A percentile compares a stretch with the other conserved stretches of the same genome.
Evolutionary conservation across 2,797 vertebrate genomes (phyloP).

Genomic region (Meriones psammophilus): DNA sequence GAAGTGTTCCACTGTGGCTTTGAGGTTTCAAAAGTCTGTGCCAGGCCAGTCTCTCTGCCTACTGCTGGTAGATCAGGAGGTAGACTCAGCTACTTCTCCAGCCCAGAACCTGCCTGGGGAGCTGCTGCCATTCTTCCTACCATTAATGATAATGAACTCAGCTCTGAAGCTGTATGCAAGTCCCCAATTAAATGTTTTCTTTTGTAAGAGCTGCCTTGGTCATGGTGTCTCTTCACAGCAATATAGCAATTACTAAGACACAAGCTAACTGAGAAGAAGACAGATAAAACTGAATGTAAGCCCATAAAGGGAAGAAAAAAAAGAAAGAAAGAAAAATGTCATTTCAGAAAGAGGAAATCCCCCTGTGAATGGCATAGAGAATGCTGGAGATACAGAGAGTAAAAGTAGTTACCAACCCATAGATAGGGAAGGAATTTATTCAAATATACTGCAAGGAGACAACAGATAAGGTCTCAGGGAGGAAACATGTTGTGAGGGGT

Average conservation of each 20-base stretch:
- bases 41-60: not conserved
- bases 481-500: not conserved
- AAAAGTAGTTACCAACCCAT: not conserved
- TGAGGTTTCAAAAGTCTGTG: not conserved
- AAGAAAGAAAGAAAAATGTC: not conserved
- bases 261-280: not conserved
- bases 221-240: not conserved
- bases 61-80: not conserved
- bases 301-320: not conserved
- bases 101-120: not conserved
- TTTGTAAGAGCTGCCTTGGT: not conserved
- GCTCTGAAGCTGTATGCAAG: not conserved
- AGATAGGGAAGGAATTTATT: not conserved
- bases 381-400: not conserved
- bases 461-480: not conserved
- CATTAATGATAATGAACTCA: not conserved
- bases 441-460: not conserved
- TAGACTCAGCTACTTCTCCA: not conserved
- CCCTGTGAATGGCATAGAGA: not conserved
- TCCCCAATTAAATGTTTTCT: not conserved
- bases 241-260: not conserved
- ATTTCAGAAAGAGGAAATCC: not conserved
- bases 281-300: conserved; percentile 31
- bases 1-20: not conserved
- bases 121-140: not conserved